These are phyloP conservation scores for Sorex araneus DNA, from an alignment of 2,113 vertebrate species.

Conservation along the genomic window DNA sequence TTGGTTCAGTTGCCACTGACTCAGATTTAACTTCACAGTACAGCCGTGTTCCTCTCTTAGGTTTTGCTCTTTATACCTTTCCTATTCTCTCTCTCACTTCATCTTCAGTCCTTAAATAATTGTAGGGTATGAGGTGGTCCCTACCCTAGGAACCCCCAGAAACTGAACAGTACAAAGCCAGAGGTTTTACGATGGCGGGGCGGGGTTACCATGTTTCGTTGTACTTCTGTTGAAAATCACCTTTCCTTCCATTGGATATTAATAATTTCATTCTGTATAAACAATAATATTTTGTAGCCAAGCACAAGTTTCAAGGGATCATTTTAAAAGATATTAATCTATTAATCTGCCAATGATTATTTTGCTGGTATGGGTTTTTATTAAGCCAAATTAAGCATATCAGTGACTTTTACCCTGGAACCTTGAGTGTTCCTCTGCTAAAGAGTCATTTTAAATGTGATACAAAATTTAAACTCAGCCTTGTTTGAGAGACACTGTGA, in stretches of 20 bases:
- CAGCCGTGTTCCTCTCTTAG: neutral
- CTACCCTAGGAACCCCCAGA: neutral
- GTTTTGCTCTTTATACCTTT: neutral
- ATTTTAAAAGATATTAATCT: constrained; percentile 51
- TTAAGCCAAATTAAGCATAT: neutral
- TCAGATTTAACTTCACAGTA: neutral
- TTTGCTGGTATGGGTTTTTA: constrained; percentile 29
- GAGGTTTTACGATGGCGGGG: neutral
- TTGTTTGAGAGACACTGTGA: constrained; percentile 21
- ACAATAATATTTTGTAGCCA: neutral
- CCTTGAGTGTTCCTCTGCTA: neutral
- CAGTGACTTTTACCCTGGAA: constrained; percentile 4
- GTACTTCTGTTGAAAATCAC: neutral
- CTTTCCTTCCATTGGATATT: constrained; percentile 1
- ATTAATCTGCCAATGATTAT: constrained; percentile 28
- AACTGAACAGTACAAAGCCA: neutral
- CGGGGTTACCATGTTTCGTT: neutral
- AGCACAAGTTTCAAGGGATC: constrained; percentile 12
- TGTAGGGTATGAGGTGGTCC: neutral
- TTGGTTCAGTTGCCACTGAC: constrained; percentile 9
- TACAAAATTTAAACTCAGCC: neutral
- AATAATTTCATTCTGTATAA: neutral
- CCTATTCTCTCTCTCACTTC: neutral
- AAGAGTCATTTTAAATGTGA: neutral
- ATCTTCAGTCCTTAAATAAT: neutral